Base-by-base conservation (phyloP, 2,113 vertebrate genomes). In the Hippoglossus stenolepis region DNA sequence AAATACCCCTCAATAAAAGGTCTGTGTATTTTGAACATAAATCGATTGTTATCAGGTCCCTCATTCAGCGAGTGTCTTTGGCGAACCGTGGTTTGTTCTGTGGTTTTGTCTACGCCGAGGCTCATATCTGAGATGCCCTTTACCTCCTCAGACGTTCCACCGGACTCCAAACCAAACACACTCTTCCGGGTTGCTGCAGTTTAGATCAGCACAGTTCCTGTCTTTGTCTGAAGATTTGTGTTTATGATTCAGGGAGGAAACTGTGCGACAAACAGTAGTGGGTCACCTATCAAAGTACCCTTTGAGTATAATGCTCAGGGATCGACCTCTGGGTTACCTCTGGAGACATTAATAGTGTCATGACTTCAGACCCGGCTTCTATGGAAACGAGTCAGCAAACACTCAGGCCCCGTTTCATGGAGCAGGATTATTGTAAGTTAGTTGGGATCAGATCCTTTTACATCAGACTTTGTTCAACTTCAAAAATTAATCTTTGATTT, bases 141-240 rank as follows among this genome's bases (percentile, higher is more conserved):
- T 88, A 72, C 47, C 77, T 85, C 79, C 74, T 85, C 51, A 66
- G 79, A 84, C 70, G 31, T 86, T 90, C 65, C 68, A 14, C 61
- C 9, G 1, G 83, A 76, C 79, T 73, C 58, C 61, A 85, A 87
- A 84, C 35, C 76, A 90, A 92, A 89, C 90, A 89, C 66, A 35
- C n/a, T 58, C 85, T 87, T 90, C 89, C 86, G 70, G 73, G 82
- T 62, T 0, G 75, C 80, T 66, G 38, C 43, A 38, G 88, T 91
- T 89, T 87, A 77, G 63, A 69, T 89, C 74, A 13, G 53, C 61
- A 38, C 58, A 72, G 80, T 92, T 92, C 91, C 91, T 90, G 85
- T 84, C 90, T 90, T 92, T 92, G 92, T 92, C 72, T 80, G 58
- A n/a, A 28, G 54, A 24, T 54, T 21, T 38, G 63, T 81, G 85